These are phyloP conservation scores for Equus quagga DNA, from an alignment of 2,113 vertebrate genomes.

Conservation along the genomic window DNA sequence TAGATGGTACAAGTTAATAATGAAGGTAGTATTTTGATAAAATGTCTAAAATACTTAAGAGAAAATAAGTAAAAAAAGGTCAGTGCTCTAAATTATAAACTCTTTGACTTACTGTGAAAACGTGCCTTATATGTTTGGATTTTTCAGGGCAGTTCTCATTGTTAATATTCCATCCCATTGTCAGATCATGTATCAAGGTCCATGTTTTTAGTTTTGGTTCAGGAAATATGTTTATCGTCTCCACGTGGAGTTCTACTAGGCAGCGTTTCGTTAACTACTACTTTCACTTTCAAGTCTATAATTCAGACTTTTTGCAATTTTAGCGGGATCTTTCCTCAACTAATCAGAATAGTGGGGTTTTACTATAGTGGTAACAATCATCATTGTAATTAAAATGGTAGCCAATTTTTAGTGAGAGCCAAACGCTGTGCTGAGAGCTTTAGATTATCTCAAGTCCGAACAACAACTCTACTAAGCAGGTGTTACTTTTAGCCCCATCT, in stretches of 20 bases:
- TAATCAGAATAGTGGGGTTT: not conserved
- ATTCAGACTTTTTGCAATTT: not conserved
- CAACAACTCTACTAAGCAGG: not conserved
- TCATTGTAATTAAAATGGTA: not conserved
- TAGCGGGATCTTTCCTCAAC: not conserved
- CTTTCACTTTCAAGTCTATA: not conserved
- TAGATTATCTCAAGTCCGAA: not conserved
- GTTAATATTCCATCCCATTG: not conserved
- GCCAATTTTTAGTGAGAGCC: not conserved
- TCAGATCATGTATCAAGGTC: not conserved
- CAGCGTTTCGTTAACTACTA: conserved; percentile 4
- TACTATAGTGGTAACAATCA: not conserved
- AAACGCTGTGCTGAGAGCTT: not conserved
- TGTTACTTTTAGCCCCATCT: not conserved
- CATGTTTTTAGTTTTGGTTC: not conserved
- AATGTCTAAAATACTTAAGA: not conserved
- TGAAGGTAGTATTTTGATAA: conserved; percentile 4
- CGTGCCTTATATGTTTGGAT: not conserved
- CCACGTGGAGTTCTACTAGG: not conserved
- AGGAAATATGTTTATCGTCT: not conserved
- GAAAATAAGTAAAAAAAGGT: not conserved
- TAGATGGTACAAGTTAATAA: not conserved
- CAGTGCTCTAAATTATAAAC: not conserved
- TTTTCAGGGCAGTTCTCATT: not conserved
- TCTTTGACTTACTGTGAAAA: not conserved